Evolutionary conservation across 2,888 invertebrate species (phyloP).

Genomic region (Gari tellinella): DNA sequence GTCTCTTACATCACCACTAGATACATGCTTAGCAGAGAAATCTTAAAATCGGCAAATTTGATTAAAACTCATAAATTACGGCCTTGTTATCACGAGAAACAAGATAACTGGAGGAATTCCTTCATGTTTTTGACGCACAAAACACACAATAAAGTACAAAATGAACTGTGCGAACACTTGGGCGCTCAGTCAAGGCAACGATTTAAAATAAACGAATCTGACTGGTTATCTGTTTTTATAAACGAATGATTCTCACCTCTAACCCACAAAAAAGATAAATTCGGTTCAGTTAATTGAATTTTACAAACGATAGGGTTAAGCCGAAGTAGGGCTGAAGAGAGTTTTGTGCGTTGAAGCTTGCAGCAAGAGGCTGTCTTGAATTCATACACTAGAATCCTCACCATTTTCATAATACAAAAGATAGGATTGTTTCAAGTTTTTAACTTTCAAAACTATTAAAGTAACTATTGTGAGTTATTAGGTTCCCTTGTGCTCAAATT

Average conservation of each 20-base stretch:
- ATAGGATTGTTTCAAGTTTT: no score
- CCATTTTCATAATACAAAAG: no score
- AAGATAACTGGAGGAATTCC: slow-evolving; percentile 10
- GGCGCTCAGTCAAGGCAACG: not conserved
- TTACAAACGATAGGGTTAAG: slow-evolving; percentile 22
- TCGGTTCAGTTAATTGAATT: slow-evolving; percentile 18
- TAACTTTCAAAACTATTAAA: no score
- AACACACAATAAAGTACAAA: not conserved
- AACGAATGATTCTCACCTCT: not conserved
- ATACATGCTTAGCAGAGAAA: no score
- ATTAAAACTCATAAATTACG: no score
- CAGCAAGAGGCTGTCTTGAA: no score
- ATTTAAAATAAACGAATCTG: slow-evolving; percentile 7
- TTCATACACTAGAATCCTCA: no score
- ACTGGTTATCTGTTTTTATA: slow-evolving; percentile 6
- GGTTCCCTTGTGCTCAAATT: no score
- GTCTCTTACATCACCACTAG: no score
- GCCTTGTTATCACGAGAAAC: not conserved
- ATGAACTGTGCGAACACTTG: slow-evolving; percentile 1
- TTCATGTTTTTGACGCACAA: not conserved
- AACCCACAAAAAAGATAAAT: not conserved
- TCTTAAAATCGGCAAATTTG: no score
- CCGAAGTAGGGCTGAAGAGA: not conserved
- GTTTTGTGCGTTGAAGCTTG: not conserved
- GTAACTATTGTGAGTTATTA: no score